Base-by-base conservation (phyloP, 2,888 invertebrate genomes). In the Buathra laborator region DNA sequence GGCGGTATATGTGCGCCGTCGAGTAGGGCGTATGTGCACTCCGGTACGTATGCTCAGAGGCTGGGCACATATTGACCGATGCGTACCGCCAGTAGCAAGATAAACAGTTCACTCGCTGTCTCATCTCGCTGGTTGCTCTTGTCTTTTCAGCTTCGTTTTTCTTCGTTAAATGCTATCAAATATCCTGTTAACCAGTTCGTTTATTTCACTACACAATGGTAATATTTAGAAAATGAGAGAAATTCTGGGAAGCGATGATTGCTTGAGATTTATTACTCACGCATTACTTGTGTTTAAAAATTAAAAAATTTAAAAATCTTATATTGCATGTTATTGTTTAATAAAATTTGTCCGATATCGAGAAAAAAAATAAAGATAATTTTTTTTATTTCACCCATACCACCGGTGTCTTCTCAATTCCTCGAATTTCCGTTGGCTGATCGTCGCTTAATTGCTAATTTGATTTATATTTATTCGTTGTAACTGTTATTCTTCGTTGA, bases 31-130 rank as follows among this genome's bases (percentile, higher is more conserved):
- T 82, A 79, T 72, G 86, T 90, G 90, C 91, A 89, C 88, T 81
- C 68, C 37, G 43, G 53, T 84, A 87, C 89, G 89, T 90, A 86
- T 91, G 87, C 89, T 90, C 90, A 89, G 91, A 92, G 91, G 87
- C 92, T 91, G 90, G 89, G 90, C 90, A 92, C 91, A 92, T 92
- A 92, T 92, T 92, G 92, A 92, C 92, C 91, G 89, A 91, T 91
- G 91, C 92, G 91, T 92, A 92, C 89, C 86, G 88, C 91, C 90
- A 88, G 92, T 92, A 91, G 92, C 90, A 91, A 91, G 91, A 92
- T 90, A 92, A 92, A 92, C 91, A 92, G 87, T 89, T 89, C 89
- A 88, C 90, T 86, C 74, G 48, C 44, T 59, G 64, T 75, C 71
- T 37, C 71, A 56, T 56, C 71, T 37, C 70, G 12, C 71, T 24